These are phyloP conservation scores for Ifrita kowaldi DNA, from an alignment of 2,113 vertebrate species.

Conservation along the genomic window DNA sequence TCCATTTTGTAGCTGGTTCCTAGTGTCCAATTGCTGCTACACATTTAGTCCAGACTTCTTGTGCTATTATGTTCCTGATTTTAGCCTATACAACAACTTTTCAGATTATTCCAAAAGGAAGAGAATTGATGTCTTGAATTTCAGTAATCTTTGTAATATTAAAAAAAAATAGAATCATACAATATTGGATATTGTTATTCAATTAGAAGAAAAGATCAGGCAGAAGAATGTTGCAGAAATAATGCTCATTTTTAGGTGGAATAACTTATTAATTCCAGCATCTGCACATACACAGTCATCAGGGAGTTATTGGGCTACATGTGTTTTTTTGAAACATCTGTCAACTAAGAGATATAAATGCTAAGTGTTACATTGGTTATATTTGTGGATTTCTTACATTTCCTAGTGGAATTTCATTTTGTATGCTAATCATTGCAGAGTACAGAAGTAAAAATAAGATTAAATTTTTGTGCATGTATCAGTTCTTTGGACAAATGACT, in stretches of 20 bases:
- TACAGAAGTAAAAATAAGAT: background rate
- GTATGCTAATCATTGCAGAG: background rate
- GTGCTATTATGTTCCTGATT: background rate
- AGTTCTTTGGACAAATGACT: background rate
- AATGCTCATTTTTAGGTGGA: background rate
- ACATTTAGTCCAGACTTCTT: background rate
- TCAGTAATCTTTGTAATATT: background rate
- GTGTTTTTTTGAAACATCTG: conserved; percentile 41
- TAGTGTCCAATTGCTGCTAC: background rate
- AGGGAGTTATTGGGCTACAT: conserved; percentile 4
- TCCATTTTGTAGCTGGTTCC: background rate
- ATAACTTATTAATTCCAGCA: background rate
- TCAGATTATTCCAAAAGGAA: background rate
- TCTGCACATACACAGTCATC: background rate
- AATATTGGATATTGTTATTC: background rate
- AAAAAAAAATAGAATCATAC: background rate
- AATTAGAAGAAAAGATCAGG: background rate
- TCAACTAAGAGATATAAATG: conserved; percentile 31
- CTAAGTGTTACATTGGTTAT: background rate
- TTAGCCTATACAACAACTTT: background rate
- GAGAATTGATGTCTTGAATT: background rate
- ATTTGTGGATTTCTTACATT: background rate
- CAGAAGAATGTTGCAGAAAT: background rate
- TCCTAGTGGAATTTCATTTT: conserved; percentile 18
- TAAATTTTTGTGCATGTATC: background rate